Evolutionary conservation across 2,113 vertebrate genomes (phyloP), one percentile per base, ranked within the genome.

Genomic region (Perca fluviatilis): DNA sequence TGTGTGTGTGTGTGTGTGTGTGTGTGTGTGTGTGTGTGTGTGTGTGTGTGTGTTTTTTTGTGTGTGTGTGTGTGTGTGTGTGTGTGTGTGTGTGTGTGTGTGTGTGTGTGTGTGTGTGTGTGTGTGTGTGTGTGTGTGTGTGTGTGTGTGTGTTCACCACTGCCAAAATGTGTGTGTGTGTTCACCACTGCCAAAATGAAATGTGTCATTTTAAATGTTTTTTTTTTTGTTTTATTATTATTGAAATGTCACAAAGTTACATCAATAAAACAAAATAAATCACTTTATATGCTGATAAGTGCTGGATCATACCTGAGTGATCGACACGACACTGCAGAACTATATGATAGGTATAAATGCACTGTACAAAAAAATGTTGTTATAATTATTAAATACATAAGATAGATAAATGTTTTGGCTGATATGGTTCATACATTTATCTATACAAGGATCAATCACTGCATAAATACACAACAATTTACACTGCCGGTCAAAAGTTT

Each of bases 391-490:
- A 89, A 92, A 87, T 89, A 91, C 33, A 40, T 46, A 84, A 56
- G 36, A 33, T 60, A 83, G 58, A 77, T 77, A 83, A 46, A 69
- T 58, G 15, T 43, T 63, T 57, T 51, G 25, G 61, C 53, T 61
- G n/a, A 77, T 66, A 47, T 57, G 19, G 63, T 16, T 75, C 10
- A 51, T 51, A 18, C 1, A 79, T 86, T 27, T 54, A 40, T 81
- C 47, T 86, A 64, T 83, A 93, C 86, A 94, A 47, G 62, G 57
- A 85, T 84, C 46, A 50, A 81, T 88, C 60, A 58, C n/a, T 75
- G 27, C 33, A 91, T 88, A 86, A 88, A 90, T 90, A 91, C 46
- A 30, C 64, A 64, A 53, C 36, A 73, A 25, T 40, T 1, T 40
- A 27, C 27, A 27, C 27, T 27, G 2, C 27, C 27, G 27, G 27